Conservation (phyloP, 2,797 vertebrate genomes). For the Vespertilio murinus region DNA sequence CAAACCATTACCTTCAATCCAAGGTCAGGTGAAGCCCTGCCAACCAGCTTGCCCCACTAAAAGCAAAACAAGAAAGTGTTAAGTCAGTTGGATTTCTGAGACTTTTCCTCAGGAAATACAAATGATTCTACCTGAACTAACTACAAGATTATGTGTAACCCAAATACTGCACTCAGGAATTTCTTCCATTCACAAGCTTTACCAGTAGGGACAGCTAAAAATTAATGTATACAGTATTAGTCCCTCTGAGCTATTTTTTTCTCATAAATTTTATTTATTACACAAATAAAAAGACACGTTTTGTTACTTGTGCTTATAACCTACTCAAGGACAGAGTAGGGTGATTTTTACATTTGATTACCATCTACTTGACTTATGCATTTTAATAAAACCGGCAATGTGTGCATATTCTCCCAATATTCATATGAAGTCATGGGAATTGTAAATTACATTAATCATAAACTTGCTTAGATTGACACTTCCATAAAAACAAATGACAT, state of each 20-base stretch:
- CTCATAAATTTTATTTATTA: slow-evolving; percentile 72
- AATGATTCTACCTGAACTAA: slow-evolving; percentile 32
- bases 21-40: not conserved
- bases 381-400: slow-evolving; percentile 64
- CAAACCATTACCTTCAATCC: not conserved
- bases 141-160: not conserved
- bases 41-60: not conserved
- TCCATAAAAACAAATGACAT: slow-evolving; percentile 65
- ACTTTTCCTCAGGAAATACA: slow-evolving; percentile 55
- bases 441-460: slow-evolving; percentile 52
- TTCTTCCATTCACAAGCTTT: slow-evolving; percentile 29
- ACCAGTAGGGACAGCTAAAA: slow-evolving; percentile 39
- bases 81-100: slow-evolving; percentile 50
- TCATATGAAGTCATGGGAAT: slow-evolving; percentile 46
- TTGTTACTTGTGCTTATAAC: slow-evolving; percentile 50
- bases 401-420: slow-evolving; percentile 26
- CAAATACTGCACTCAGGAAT: slow-evolving; percentile 15
- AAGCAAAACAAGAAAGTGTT: slow-evolving; percentile 31
- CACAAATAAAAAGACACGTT: slow-evolving; percentile 65
- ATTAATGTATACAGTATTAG: not conserved
- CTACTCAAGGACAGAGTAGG: slow-evolving; percentile 22
- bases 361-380: slow-evolving; percentile 52
- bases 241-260: slow-evolving; percentile 39
- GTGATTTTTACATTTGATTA: slow-evolving; percentile 50
- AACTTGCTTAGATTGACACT: slow-evolving; percentile 47